Evolutionary conservation across 1,140 invertebrate species (phyloP).

Genomic region (Gonatopus flavifemur): DNA sequence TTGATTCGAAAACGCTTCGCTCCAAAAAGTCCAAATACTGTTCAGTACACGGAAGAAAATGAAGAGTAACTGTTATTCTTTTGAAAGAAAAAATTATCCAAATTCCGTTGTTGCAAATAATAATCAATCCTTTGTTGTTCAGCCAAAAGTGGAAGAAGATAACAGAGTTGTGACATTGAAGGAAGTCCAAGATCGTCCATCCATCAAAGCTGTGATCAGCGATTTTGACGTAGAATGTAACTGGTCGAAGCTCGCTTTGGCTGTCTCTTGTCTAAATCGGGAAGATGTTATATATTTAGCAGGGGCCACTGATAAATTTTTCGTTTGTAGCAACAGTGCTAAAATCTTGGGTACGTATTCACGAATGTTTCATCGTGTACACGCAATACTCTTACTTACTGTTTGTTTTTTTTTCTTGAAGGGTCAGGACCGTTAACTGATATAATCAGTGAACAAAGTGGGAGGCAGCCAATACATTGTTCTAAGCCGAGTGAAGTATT

Average conservation of each 20-base stretch:
- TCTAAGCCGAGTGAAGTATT: conserved; percentile 61
- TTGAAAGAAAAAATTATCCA: conserved; percentile 36
- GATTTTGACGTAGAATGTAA: conserved; percentile 35
- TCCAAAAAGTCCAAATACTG: too few relatives aligned
- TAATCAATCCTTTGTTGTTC: neutral
- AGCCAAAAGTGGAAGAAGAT: conserved; percentile 23
- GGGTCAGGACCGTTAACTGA: conserved; percentile 57
- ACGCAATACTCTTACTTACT: neutral
- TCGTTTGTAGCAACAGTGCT: conserved; percentile 36
- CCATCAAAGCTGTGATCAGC: conserved; percentile 38
- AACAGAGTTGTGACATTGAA: conserved; percentile 1
- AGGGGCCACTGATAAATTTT: conserved; percentile 26
- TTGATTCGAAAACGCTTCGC: too few relatives aligned
- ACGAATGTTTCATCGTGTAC: conserved; percentile 3
- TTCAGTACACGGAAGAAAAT: too few relatives aligned
- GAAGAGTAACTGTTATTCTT: too few relatives aligned
- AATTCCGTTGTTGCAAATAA: neutral
- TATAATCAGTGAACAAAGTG: conserved; percentile 50
- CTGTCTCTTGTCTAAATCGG: conserved; percentile 22
- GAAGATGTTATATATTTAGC: conserved; percentile 31
- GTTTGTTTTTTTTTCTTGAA: conserved; percentile 26
- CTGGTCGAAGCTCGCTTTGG: conserved; percentile 34
- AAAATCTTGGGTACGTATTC: conserved; percentile 43
- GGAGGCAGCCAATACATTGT: conserved; percentile 48
- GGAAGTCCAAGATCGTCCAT: conserved; percentile 12